These are phyloP conservation scores for Petroica traversi DNA, from an alignment of 2,113 vertebrate species.

Conservation along the genomic window DNA sequence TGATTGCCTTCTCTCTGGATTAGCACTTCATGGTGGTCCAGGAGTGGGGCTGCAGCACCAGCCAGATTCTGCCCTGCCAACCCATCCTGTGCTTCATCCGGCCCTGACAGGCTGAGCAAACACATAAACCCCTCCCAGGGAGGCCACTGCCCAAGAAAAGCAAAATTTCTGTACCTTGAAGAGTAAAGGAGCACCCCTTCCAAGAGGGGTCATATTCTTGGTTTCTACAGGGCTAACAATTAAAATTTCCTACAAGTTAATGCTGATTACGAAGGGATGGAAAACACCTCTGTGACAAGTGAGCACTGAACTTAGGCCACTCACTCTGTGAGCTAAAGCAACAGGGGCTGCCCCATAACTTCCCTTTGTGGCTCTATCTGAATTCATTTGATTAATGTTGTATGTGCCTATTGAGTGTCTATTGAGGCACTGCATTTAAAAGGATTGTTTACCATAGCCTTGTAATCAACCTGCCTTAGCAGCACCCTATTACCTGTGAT, in stretches of 20 bases:
- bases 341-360: background rate
- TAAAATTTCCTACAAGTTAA: conserved; percentile 46
- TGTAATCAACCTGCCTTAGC: conserved; percentile 85
- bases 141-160: background rate
- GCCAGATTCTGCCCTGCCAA: fast-evolving
- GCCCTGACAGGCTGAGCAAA: background rate
- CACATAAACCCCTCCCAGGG: background rate
- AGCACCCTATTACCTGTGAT: conserved; percentile 83
- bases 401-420: conserved; percentile 62
- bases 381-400: conserved; percentile 81
- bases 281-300: background rate
- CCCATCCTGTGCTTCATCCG: fast-evolving
- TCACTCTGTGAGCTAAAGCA: conserved; percentile 59
- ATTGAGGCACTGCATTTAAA: conserved; percentile 67
- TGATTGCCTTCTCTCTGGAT: background rate
- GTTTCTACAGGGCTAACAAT: background rate
- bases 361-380: conserved; percentile 61
- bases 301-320: conserved; percentile 42
- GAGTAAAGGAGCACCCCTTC: background rate
- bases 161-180: background rate
- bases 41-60: fast-evolving
- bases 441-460: conserved; percentile 84
- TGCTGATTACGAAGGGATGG: background rate
- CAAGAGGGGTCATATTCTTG: background rate
- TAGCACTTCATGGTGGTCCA: background rate